phyloP scores from a whole-genome alignment of 2,113 vertebrate species.

The Anoplopoma fimbria region DNA sequence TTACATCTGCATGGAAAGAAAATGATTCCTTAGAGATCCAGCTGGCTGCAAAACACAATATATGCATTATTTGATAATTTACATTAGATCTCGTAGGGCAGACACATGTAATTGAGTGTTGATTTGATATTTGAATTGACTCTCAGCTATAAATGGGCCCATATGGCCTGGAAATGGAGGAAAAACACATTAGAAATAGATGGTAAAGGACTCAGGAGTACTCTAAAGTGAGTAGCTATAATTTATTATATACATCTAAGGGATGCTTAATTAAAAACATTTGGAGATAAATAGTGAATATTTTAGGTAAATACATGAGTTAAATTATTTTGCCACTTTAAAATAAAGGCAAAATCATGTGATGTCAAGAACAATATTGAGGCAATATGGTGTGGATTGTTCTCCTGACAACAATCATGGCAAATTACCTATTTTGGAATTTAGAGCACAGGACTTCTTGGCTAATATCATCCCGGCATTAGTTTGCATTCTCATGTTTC shows the following conservation, averaged over 20 bases:
- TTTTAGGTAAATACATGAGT: neutral
- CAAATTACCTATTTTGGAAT: neutral
- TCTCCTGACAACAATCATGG: neutral
- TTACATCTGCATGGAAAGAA: neutral
- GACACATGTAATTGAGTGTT: neutral
- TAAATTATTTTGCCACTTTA: neutral
- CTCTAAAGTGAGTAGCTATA: neutral
- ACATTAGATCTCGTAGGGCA: neutral
- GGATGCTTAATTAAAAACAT: neutral
- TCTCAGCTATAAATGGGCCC: neutral
- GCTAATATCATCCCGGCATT: neutral
- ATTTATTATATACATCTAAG: neutral
- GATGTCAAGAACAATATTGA: neutral
- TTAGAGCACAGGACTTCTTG: neutral
- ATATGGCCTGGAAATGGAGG: neutral
- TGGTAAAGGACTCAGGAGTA: neutral
- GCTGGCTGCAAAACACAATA: neutral
- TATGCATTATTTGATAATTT: neutral
- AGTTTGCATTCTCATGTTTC: neutral
- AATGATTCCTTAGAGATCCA: neutral
- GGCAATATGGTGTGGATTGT: too few relatives aligned
- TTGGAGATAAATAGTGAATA: neutral
- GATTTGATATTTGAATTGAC: neutral
- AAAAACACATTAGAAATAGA: neutral
- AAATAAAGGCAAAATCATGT: neutral